A percentile compares a stretch with the other conserved stretches of the same genome.
Evolutionary conservation across 2,888 invertebrate genomes (phyloP).

Genomic region (Griposia aprilina): DNA sequence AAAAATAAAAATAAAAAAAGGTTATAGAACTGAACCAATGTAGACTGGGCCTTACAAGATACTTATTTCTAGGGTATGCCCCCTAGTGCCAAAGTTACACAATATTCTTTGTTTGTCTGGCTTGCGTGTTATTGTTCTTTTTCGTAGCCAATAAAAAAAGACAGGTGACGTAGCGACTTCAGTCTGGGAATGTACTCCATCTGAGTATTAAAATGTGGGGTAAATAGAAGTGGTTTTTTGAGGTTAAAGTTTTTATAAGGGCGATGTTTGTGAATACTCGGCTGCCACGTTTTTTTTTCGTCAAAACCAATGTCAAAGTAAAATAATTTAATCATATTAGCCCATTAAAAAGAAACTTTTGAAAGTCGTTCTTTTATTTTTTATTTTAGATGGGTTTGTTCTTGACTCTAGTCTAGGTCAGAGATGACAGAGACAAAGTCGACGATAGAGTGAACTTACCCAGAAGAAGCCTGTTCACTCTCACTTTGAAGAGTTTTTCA

Average conservation of each 20-base stretch:
- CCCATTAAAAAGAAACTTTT: background rate
- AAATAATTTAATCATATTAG: background rate
- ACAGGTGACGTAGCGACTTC: constrained; percentile 32
- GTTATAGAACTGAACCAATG: constrained; percentile 19
- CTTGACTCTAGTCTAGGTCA: too few relatives aligned
- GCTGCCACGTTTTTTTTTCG: too few relatives aligned
- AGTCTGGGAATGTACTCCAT: constrained; percentile 6
- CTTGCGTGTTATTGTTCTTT: constrained; percentile 33
- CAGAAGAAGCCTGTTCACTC: too few relatives aligned
- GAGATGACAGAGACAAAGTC: too few relatives aligned
- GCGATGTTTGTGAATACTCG: too few relatives aligned
- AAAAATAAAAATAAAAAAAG: background rate
- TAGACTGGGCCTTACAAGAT: constrained; percentile 38
- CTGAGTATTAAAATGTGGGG: background rate
- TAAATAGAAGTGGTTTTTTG: too few relatives aligned
- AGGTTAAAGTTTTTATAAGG: too few relatives aligned
- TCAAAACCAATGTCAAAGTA: too few relatives aligned
- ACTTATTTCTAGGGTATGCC: constrained; percentile 41
- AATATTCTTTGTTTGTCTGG: constrained; percentile 60
- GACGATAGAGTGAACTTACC: too few relatives aligned
- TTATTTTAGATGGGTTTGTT: too few relatives aligned
- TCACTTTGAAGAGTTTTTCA: too few relatives aligned
- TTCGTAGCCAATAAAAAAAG: constrained; percentile 43
- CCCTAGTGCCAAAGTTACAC: constrained; percentile 48
- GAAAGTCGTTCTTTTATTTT: too few relatives aligned